A percentile compares a stretch with the other conserved stretches of the same genome.
Conservation (phyloP, 53 echinoderm and acorn worm species). For the Echinarachnius parma region DNA sequence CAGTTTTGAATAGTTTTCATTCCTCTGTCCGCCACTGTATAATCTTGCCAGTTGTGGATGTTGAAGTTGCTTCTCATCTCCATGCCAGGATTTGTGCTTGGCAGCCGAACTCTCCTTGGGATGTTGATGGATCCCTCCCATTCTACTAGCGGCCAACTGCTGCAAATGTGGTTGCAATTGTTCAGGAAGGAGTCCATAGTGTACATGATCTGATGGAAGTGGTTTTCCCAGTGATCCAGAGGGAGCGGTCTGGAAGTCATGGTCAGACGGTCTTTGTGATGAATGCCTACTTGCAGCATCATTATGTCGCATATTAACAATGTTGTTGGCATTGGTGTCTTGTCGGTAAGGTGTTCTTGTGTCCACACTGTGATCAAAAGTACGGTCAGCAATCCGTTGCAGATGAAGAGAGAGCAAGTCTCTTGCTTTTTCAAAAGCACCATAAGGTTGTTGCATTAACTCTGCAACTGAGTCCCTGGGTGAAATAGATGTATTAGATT, state of each 20-base stretch:
- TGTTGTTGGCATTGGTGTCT: slow-evolving; percentile 33
- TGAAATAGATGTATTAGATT: slow-evolving; percentile 1
- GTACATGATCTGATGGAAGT: slow-evolving; percentile 34
- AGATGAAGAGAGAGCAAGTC: slow-evolving; percentile 77
- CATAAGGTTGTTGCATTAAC: slow-evolving; percentile 41
- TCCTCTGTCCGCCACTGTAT: not conserved
- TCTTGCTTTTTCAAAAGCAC: slow-evolving; percentile 76
- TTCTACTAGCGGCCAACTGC: slow-evolving; percentile 5
- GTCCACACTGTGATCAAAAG: slow-evolving; percentile 86
- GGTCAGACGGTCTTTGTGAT: slow-evolving; percentile 31
- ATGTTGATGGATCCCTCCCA: slow-evolving; percentile 8
- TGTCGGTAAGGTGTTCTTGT: slow-evolving; percentile 28
- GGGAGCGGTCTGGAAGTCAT: slow-evolving; percentile 12
- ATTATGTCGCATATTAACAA: slow-evolving; percentile 8
- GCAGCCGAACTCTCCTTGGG: slow-evolving; percentile 6
- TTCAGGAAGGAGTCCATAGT: slow-evolving; percentile 41
- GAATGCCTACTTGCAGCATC: slow-evolving; percentile 1
- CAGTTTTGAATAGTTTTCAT: too few relatives aligned
- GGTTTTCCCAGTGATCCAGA: slow-evolving; percentile 26
- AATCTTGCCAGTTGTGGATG: slow-evolving; percentile 3
- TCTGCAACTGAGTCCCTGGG: slow-evolving; percentile 13
- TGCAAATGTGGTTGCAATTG: slow-evolving; percentile 19
- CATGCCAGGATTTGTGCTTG: slow-evolving; percentile 15
- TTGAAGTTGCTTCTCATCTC: slow-evolving; percentile 8
- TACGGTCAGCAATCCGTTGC: slow-evolving; percentile 72